Evolutionary conservation across 1,140 invertebrate genomes (phyloP), one percentile per base, ranked within the genome.

Genomic region (Drosophila asahinai): DNA sequence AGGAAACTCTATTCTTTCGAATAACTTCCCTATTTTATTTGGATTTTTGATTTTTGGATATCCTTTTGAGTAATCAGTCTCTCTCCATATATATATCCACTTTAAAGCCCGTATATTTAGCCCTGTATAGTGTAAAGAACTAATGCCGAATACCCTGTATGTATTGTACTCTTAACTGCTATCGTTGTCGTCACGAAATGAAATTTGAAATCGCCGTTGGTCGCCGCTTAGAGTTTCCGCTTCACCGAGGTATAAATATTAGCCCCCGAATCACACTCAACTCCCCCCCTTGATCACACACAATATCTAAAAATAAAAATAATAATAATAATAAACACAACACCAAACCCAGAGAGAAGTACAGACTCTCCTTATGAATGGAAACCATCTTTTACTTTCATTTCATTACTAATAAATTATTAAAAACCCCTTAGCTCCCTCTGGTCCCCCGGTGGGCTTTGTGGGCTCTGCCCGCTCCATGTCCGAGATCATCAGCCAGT

Each of bases 401-500:
- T 2, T 7, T 17, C 19, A 11, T 40, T 38, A 15, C 17, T 40
- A 22, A 5, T 19, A n/a, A 14, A 19, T 5, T 1, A 45, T 33
- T 3, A n/a, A 17, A 22, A 9, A 42, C 52, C 36, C 27, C 8
- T 17, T 93, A 97, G 97, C 97, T 55, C 97, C 97, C 0, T 98
- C 97, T 51, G 97, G 97, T 15, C 97, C 97, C 5, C 98, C 97
- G 0, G 94, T 97, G 14, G 97, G 97, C 54, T 97, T 98, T 82
- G 97, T 98, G 63, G 97, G 97, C 12, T 98, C 97, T 9, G 97
- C 98, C 0, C 95, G 98, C 73, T 98, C 98, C 1, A 96, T 97
- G 12, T 98, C 97, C 1, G 97, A 99, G 93, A 99, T 99, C 68
- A 98, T 99, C 82, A 97, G 98, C 0, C 98, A 99, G 91, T 99